Conservation (phyloP, 2,797 vertebrate genomes). For the Argyrosomus regius region DNA sequence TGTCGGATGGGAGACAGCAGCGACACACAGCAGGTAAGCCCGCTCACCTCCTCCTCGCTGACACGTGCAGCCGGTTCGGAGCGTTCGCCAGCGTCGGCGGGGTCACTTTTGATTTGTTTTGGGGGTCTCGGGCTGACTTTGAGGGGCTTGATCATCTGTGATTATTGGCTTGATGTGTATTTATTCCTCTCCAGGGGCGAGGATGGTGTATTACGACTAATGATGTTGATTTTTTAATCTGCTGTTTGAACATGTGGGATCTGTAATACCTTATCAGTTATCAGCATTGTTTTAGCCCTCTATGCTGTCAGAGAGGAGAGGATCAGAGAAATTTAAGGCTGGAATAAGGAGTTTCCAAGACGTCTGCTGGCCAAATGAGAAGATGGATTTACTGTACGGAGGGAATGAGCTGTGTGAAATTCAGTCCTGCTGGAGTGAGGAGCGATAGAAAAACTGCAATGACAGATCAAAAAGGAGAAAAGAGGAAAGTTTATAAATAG, state of each 20-base stretch:
- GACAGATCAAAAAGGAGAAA: slow-evolving; percentile 45
- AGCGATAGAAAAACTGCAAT: neutral
- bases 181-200: neutral
- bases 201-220: neutral
- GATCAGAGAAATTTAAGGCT: slow-evolving; percentile 38
- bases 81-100: neutral
- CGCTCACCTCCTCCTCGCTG: neutral
- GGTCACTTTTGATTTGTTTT: neutral
- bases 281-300: slow-evolving; percentile 2
- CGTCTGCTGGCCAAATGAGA: slow-evolving; percentile 44
- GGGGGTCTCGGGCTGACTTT: neutral
- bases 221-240: neutral
- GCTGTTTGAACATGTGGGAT: slow-evolving; percentile 8
- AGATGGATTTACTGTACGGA: slow-evolving; percentile 51
- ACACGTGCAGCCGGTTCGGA: neutral
- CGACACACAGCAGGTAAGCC: slow-evolving; percentile 80
- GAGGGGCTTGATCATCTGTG: neutral
- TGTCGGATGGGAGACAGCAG: slow-evolving; percentile 73
- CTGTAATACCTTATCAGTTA: neutral
- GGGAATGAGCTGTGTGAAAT: slow-evolving; percentile 42
- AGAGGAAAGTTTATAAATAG: slow-evolving; percentile 78
- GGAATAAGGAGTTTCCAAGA: slow-evolving; percentile 36
- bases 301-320: slow-evolving; percentile 29
- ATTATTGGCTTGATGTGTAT: neutral
- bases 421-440: slow-evolving; percentile 36